Evolutionary conservation across 2,113 vertebrate genomes (phyloP).

Genomic region (Cyanoliseus patagonus): DNA sequence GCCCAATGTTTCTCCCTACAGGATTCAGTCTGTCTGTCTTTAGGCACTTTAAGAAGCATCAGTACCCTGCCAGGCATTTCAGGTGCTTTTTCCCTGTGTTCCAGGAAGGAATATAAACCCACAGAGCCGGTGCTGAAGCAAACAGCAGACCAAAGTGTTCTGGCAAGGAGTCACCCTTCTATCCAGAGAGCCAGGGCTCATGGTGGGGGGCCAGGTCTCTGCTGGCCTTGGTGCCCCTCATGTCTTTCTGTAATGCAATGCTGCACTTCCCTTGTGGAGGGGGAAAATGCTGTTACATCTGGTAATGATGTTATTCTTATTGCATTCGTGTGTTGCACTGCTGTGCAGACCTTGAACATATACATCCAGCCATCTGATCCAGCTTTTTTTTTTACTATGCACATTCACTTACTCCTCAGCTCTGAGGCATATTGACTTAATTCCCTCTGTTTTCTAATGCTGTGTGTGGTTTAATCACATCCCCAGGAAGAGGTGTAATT

Average conservation of each 20-base stretch:
- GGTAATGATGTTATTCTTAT: conserved; percentile 54
- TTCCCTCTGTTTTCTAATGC: conserved; percentile 64
- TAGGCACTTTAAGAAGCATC: not conserved
- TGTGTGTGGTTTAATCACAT: conserved; percentile 73
- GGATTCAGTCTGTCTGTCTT: not conserved
- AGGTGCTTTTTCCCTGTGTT: not conserved
- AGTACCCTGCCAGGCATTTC: not conserved
- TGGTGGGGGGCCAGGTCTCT: not conserved
- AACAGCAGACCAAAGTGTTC: rapidly evolving
- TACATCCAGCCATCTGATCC: conserved; percentile 55
- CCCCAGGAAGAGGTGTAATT: conserved; percentile 72
- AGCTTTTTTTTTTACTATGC: not conserved
- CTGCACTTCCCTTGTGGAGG: not conserved
- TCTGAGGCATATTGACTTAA: conserved; percentile 63
- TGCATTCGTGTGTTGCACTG: conserved; percentile 52
- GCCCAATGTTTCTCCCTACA: not conserved
- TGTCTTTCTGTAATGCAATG: conserved; percentile 1
- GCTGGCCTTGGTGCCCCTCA: not conserved
- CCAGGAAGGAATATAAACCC: not conserved
- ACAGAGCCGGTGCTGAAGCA: rapidly evolving
- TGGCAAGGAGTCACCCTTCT: not conserved
- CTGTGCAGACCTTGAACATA: conserved; percentile 2
- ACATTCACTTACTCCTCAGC: conserved; percentile 42
- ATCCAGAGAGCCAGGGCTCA: not conserved
- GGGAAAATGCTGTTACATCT: not conserved